phyloP scores from a whole-genome alignment of 2,113 vertebrate genomes.

The Calonectris borealis region DNA sequence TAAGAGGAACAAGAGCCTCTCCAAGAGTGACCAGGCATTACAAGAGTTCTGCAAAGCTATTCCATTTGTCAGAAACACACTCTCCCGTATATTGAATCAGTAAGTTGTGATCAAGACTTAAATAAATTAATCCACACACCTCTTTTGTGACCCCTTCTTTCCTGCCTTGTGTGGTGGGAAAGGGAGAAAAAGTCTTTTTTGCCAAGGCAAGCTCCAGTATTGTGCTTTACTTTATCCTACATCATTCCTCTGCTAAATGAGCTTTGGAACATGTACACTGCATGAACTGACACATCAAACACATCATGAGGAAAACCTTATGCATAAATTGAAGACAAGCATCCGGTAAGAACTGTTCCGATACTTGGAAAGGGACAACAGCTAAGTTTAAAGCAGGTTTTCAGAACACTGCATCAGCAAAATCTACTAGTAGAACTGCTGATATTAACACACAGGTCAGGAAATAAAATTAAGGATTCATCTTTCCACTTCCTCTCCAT shows the following conservation, averaged over 20 bases:
- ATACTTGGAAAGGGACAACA: not conserved
- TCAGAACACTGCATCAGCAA: not conserved
- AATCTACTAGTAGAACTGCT: not conserved
- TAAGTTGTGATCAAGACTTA: not conserved
- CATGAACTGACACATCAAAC: not conserved
- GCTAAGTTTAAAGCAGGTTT: not conserved
- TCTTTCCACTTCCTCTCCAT: not conserved
- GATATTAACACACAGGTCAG: not conserved
- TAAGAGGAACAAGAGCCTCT: not conserved
- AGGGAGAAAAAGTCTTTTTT: not conserved
- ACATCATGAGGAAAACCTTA: not conserved
- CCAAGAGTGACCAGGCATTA: not conserved
- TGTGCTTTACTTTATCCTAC: not conserved
- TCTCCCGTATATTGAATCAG: accelerated
- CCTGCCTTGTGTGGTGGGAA: not conserved
- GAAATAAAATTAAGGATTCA: not conserved
- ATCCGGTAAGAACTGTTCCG: not conserved
- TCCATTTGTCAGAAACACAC: not conserved
- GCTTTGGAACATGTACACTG: not conserved
- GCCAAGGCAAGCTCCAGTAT: not conserved
- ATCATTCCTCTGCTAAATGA: not conserved
- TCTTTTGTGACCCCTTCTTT: not conserved
- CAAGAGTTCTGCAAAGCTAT: not conserved
- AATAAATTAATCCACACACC: not conserved
- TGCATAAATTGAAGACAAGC: not conserved